Conservation (phyloP, 2,797 vertebrate species). For the Poeciliopsis turneri region DNA sequence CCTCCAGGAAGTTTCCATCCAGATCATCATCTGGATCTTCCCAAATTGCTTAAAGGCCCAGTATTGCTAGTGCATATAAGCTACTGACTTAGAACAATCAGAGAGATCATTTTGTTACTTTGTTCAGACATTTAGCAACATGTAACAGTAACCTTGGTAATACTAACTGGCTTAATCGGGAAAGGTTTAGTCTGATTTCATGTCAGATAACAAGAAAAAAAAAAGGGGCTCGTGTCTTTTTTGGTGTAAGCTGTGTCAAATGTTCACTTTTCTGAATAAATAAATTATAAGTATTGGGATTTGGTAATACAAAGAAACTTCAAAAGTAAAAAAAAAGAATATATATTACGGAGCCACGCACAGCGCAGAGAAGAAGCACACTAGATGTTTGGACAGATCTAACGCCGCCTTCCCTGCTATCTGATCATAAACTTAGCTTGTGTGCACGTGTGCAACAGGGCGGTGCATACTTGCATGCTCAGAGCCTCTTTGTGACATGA, state of each 20-base stretch:
- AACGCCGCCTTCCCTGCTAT: slow-evolving; percentile 20
- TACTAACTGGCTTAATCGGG: neutral
- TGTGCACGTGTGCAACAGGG: slow-evolving; percentile 18
- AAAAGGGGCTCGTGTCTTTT: neutral
- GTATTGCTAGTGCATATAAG: neutral
- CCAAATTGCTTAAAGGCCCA: neutral
- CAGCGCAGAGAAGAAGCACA: slow-evolving; percentile 8
- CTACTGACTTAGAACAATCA: neutral
- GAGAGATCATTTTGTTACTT: neutral
- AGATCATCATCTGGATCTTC: neutral
- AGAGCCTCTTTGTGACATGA: slow-evolving; percentile 66
- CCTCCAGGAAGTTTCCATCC: neutral
- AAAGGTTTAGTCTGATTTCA: neutral
- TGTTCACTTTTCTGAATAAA: neutral
- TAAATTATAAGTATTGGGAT: neutral
- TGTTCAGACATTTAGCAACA: neutral
- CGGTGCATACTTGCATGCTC: slow-evolving; percentile 10
- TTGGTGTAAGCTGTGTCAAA: neutral
- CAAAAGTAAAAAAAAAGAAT: slow-evolving; percentile 19
- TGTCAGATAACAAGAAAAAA: neutral
- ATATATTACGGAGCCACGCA: slow-evolving; percentile 19
- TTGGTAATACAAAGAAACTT: neutral
- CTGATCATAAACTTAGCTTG: slow-evolving; percentile 52
- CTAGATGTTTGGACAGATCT: slow-evolving; percentile 36
- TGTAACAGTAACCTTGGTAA: neutral